These are phyloP conservation scores for Drosophila affinis DNA, from an alignment of 2,888 invertebrate species.

Conservation along the genomic window DNA sequence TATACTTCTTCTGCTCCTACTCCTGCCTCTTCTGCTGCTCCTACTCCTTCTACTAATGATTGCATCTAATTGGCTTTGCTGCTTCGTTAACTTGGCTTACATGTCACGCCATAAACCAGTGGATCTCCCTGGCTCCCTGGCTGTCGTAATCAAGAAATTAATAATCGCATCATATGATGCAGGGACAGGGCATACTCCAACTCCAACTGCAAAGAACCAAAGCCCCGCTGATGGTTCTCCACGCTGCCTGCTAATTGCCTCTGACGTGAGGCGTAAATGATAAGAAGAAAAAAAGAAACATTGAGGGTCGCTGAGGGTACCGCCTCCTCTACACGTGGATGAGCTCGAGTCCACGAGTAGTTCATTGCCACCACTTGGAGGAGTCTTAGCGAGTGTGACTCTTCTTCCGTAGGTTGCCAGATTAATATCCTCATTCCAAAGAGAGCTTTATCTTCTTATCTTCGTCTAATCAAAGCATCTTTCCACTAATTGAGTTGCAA, in stretches of 20 bases:
- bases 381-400: too few relatives aligned
- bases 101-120: constrained; percentile 56
- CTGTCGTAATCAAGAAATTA: constrained; percentile 72
- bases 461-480: constrained; percentile 44
- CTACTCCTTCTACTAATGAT: constrained; percentile 59
- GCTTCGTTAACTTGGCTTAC: constrained; percentile 74
- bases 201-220: constrained; percentile 1
- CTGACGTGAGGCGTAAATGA: constrained; percentile 75
- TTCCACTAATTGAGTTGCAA: constrained; percentile 41
- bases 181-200: constrained; percentile 19
- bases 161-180: constrained; percentile 70
- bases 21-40: neutral
- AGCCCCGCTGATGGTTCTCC: constrained; percentile 23
- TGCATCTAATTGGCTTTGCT: constrained; percentile 78
- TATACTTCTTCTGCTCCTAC: neutral
- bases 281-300: constrained; percentile 60
- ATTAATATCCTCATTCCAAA: constrained; percentile 15
- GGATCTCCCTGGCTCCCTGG: constrained; percentile 15
- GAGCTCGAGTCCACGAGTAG: constrained; percentile 42
- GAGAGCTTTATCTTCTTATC: constrained; percentile 14
- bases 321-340: constrained; percentile 54
- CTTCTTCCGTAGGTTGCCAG: neutral
- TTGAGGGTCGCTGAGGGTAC: constrained; percentile 14
- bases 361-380: constrained; percentile 61
- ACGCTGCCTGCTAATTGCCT: constrained; percentile 62